phyloP scores from a whole-genome alignment of 2,888 invertebrate species.

The Metallyticus violacea region DNA sequence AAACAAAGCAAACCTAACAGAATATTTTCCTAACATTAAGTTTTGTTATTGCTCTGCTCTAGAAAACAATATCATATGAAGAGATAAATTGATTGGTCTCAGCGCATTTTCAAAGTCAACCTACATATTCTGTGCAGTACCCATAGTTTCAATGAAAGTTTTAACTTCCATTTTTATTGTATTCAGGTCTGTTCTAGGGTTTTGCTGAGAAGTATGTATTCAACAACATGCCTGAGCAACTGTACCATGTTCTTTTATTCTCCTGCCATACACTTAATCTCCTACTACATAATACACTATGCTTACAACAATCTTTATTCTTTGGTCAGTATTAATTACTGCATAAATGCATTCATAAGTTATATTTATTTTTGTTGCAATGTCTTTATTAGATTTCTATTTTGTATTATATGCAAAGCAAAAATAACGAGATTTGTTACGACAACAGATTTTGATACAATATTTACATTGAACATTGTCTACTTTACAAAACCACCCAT shows the following conservation, averaged over 20 bases:
- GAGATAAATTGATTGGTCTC: not conserved
- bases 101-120: not conserved
- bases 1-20: not conserved
- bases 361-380: not conserved
- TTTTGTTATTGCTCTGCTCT: not conserved
- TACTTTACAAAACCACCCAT: not conserved
- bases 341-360: not conserved
- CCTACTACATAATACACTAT: not conserved
- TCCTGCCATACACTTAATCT: not conserved
- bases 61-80: no score
- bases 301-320: not conserved
- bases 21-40: not conserved
- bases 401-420: not conserved
- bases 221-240: not conserved
- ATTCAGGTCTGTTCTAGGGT: no score
- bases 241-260: not conserved
- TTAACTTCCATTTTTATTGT: not conserved
- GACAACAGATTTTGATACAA: not conserved
- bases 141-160: not conserved
- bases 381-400: not conserved
- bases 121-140: not conserved
- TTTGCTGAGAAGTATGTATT: not conserved
- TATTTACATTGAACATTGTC: slow-evolving; percentile 7
- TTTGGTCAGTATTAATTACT: not conserved
- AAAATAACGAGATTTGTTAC: not conserved